Evolutionary conservation across 2,888 invertebrate genomes (phyloP).

Genomic region (Phyllotreta striolata): DNA sequence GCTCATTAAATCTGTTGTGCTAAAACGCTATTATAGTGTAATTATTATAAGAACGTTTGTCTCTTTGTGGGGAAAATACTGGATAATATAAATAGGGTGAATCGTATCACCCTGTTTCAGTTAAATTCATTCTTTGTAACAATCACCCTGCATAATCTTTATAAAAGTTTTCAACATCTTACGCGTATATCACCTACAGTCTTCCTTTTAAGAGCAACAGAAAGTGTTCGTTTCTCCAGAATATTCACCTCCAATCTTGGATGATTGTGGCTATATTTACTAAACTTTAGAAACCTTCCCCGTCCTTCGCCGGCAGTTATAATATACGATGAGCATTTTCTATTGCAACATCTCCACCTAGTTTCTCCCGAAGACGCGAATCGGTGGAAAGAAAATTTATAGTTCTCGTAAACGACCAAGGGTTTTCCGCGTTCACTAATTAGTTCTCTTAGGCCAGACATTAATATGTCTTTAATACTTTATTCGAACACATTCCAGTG

Average conservation of each 20-base stretch:
- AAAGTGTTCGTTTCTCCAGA: background rate
- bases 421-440: slow-evolving; percentile 5
- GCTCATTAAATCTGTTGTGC: too few relatives aligned
- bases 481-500: background rate
- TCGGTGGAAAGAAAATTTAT: slow-evolving; percentile 7
- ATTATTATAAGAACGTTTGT: too few relatives aligned
- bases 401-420: slow-evolving; percentile 5
- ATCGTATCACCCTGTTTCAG: too few relatives aligned
- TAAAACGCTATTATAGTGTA: too few relatives aligned
- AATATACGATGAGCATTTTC: slow-evolving; percentile 2
- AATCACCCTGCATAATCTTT: too few relatives aligned
- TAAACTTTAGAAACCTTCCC: background rate
- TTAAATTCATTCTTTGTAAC: too few relatives aligned
- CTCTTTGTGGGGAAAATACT: too few relatives aligned
- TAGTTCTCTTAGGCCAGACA: background rate
- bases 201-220: background rate
- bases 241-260: background rate
- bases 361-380: background rate
- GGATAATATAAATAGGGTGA: too few relatives aligned
- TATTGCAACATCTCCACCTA: slow-evolving; percentile 6
- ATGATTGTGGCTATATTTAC: background rate
- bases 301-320: slow-evolving; percentile 4
- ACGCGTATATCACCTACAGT: background rate
- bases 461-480: background rate
- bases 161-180: background rate